Conservation (phyloP, 2,888 invertebrate species). For the Drosophila multiciliata region DNA sequence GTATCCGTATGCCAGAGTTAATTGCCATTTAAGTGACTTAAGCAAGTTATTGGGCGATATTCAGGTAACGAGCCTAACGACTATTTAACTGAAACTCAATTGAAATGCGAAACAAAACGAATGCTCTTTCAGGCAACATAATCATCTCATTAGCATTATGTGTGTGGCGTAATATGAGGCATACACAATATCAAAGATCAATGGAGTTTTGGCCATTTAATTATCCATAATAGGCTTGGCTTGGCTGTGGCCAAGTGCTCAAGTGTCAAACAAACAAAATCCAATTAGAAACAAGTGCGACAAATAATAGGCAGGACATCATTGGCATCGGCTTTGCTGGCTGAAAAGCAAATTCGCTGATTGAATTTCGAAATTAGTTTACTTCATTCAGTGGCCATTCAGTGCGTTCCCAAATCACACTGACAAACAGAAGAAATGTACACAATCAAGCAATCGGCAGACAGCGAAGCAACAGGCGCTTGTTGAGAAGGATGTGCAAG, state of each 20-base stretch:
- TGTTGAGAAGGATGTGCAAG: slow-evolving; percentile 23
- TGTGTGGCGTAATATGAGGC: slow-evolving; percentile 35
- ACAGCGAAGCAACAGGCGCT: slow-evolving; percentile 48
- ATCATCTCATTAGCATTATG: slow-evolving; percentile 61
- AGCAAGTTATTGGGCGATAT: slow-evolving; percentile 51
- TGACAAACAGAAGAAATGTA: slow-evolving; percentile 12
- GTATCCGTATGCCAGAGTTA: slow-evolving; percentile 46
- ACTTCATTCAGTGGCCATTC: slow-evolving; percentile 42
- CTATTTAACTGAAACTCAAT: slow-evolving; percentile 70
- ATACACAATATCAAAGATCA: slow-evolving; percentile 42
- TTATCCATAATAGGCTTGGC: background rate
- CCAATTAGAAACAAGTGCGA: slow-evolving; percentile 70
- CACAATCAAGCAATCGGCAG: slow-evolving; percentile 2
- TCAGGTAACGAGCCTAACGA: slow-evolving; percentile 66
- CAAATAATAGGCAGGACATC: slow-evolving; percentile 45
- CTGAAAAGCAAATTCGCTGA: slow-evolving; percentile 46
- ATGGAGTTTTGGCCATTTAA: slow-evolving; percentile 19
- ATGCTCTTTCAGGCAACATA: slow-evolving; percentile 31
- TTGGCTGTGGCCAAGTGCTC: background rate
- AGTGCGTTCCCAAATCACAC: slow-evolving; percentile 30
- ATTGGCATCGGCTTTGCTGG: slow-evolving; percentile 1
- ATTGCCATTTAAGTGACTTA: slow-evolving; percentile 73
- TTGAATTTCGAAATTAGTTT: slow-evolving; percentile 68
- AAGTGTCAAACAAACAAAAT: slow-evolving; percentile 59
- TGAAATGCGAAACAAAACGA: slow-evolving; percentile 56